Conservation (phyloP, 2,113 vertebrate species). For the Oenanthe oenanthe region DNA sequence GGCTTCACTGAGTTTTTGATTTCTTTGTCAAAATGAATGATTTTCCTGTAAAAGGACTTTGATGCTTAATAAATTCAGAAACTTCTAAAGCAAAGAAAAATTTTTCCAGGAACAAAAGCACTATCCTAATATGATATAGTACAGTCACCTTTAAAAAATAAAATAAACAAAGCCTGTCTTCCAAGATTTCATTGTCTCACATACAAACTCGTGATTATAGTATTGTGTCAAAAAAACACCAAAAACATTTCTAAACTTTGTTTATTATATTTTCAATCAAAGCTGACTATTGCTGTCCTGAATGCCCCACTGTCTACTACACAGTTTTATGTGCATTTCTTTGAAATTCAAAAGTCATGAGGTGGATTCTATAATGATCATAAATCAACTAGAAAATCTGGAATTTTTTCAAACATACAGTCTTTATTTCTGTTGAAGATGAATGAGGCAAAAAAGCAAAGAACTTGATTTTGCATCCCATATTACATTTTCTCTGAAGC, state of each 20-base stretch:
- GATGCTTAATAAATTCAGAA: neutral
- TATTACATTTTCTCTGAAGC: neutral
- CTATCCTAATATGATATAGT: neutral
- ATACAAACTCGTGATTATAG: neutral
- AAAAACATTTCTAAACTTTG: neutral
- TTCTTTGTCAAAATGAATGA: neutral
- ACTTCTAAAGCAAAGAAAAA: neutral
- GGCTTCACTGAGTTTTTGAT: neutral
- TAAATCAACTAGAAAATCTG: neutral
- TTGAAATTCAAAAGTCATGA: neutral
- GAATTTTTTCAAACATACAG: neutral
- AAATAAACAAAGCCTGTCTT: neutral
- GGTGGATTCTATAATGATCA: neutral
- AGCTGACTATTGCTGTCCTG: neutral
- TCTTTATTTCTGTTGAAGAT: neutral
- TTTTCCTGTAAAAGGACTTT: neutral
- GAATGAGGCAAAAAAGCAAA: neutral
- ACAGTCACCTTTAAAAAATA: neutral
- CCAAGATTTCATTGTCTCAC: neutral
- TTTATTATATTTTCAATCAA: neutral
- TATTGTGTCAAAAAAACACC: neutral
- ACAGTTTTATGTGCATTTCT: neutral
- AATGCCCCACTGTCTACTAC: neutral
- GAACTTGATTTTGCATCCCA: neutral
- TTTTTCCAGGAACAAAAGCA: neutral